Conservation (phyloP, 2,797 vertebrate genomes). For the Pipistrellus pygmaeus region DNA sequence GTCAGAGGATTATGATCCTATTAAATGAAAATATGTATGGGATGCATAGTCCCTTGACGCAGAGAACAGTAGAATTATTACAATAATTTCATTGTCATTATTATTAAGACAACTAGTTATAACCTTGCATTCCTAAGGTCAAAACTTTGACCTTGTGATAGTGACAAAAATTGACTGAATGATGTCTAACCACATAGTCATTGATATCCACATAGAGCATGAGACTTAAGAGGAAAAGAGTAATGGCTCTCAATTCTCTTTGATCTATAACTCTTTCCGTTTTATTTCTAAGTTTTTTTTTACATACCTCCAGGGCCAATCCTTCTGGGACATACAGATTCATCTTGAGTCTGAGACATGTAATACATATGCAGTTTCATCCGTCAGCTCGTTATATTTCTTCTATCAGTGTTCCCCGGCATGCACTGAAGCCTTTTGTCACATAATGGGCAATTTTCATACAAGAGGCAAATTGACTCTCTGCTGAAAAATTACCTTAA, state of each 20-base stretch:
- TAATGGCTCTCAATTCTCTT: not conserved
- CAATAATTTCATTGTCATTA: not conserved
- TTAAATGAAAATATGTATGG: not conserved
- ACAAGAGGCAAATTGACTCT: not conserved
- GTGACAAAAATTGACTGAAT: not conserved
- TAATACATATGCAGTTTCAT: not conserved
- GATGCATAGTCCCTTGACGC: too few relatives aligned
- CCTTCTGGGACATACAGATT: not conserved
- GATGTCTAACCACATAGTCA: not conserved
- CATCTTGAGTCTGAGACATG: not conserved
- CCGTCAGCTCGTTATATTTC: not conserved
- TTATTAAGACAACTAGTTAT: not conserved
- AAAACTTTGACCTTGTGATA: not conserved
- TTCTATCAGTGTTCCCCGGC: not conserved
- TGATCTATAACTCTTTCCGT: not conserved
- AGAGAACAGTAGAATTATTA: not conserved
- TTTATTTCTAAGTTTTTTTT: not conserved
- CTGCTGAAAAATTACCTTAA: not conserved
- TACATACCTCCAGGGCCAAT: not conserved
- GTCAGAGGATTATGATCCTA: not conserved
- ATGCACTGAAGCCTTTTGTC: not conserved
- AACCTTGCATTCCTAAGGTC: not conserved
- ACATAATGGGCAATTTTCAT: not conserved
- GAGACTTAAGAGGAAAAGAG: not conserved
- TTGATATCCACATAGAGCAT: not conserved